Evolutionary conservation across 1,140 invertebrate genomes (phyloP).

Genomic region (Drosophila watanabei): DNA sequence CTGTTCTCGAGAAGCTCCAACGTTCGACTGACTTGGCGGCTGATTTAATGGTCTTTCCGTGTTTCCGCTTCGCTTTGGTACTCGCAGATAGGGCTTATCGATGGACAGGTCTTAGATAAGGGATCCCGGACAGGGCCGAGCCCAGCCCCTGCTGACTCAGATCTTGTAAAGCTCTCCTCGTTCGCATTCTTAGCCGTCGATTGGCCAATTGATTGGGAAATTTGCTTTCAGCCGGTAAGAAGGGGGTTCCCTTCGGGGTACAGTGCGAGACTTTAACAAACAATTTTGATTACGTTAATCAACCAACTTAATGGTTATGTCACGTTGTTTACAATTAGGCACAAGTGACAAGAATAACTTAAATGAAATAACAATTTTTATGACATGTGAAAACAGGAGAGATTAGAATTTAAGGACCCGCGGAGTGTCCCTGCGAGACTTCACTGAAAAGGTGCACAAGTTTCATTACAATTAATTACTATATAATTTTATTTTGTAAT

Average conservation of each 20-base stretch:
- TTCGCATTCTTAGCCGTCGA: background rate
- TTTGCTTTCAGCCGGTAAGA: background rate
- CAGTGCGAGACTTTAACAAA: background rate
- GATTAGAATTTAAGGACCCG: too few relatives aligned
- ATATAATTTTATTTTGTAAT: background rate
- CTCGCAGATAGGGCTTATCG: slow-evolving; percentile 87
- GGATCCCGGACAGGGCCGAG: slow-evolving; percentile 71
- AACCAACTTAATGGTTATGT: too few relatives aligned
- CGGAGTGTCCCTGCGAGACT: too few relatives aligned
- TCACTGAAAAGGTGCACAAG: background rate
- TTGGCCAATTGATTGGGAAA: background rate
- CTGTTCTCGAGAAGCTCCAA: slow-evolving; percentile 17
- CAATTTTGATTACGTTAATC: too few relatives aligned
- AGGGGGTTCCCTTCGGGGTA: background rate
- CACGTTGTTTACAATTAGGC: too few relatives aligned
- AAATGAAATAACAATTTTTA: too few relatives aligned
- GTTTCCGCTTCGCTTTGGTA: slow-evolving; percentile 86
- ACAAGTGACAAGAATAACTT: too few relatives aligned
- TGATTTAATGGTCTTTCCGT: slow-evolving; percentile 88
- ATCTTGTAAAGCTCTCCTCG: slow-evolving; percentile 1
- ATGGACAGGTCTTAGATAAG: slow-evolving; percentile 89
- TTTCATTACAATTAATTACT: background rate
- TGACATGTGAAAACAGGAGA: too few relatives aligned
- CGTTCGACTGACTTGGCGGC: slow-evolving; percentile 10
- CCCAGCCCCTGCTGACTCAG: slow-evolving; percentile 17